Conservation (phyloP, 2,797 vertebrate genomes). For the Falco naumanni region DNA sequence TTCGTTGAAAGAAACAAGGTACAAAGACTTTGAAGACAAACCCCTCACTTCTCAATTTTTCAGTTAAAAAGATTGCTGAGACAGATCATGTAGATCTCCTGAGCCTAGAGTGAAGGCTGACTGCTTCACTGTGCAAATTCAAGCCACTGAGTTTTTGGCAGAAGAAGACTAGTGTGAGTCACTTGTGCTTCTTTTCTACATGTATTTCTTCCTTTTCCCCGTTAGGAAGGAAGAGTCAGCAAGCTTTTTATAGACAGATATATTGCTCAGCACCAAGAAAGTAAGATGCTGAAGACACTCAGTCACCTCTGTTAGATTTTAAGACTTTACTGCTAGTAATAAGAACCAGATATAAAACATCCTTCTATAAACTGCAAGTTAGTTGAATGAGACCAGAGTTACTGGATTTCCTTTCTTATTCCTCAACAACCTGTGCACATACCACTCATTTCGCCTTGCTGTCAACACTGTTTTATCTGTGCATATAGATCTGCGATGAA, state of each 20-base stretch:
- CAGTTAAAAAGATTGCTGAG: background rate
- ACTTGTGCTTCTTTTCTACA: background rate
- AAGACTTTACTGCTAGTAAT: background rate
- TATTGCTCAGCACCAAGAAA: background rate
- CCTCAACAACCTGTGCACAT: background rate
- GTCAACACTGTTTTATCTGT: background rate
- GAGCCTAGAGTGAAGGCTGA: background rate
- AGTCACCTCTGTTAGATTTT: background rate
- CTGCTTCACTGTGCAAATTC: background rate
- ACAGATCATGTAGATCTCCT: background rate
- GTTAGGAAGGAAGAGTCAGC: background rate
- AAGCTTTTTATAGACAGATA: background rate
- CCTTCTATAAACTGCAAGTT: background rate
- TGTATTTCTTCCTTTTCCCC: background rate
- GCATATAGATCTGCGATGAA: background rate
- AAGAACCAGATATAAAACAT: slow-evolving; percentile 1
- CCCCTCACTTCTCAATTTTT: background rate
- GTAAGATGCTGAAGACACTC: background rate
- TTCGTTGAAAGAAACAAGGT: background rate
- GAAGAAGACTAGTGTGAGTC: background rate
- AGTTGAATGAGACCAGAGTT: background rate
- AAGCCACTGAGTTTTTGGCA: background rate
- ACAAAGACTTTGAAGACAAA: background rate
- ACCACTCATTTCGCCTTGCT: background rate
- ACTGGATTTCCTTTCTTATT: background rate